phyloP scores from a whole-genome alignment of 2,113 vertebrate species.

The Mirounga angustirostris region DNA sequence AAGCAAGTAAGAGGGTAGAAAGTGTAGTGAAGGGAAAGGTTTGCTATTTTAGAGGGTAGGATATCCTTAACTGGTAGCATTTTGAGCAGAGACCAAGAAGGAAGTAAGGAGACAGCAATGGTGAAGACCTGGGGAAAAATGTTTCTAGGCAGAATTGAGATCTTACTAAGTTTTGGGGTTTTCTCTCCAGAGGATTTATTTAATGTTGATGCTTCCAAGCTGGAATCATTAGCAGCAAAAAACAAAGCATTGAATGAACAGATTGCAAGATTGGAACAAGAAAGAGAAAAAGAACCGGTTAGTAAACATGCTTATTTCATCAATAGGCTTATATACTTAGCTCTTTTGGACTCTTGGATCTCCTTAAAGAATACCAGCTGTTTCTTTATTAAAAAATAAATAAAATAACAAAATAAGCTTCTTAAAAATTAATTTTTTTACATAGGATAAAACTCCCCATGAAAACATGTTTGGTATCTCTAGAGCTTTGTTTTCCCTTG shows the following conservation, averaged over 20 bases:
- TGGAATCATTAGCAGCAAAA: conserved; percentile 90
- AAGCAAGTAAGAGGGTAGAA: neutral
- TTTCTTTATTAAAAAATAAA: neutral
- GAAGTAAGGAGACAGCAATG: neutral
- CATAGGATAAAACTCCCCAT: neutral
- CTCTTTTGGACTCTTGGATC: neutral
- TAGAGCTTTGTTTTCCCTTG: conserved; percentile 71
- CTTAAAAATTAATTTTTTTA: conserved; percentile 32
- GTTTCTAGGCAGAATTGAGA: neutral
- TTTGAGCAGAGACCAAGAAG: neutral
- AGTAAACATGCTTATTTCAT: conserved; percentile 77
- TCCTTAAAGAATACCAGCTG: neutral
- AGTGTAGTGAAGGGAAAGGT: neutral
- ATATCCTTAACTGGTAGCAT: neutral
- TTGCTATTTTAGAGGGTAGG: neutral
- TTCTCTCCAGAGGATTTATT: conserved; percentile 92
- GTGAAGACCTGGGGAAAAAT: neutral
- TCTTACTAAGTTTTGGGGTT: neutral
- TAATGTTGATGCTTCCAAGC: conserved; percentile 91
- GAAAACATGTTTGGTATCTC: conserved; percentile 63
- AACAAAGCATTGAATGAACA: conserved; percentile 91
- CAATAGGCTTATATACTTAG: neutral
- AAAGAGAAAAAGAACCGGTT: conserved; percentile 93
- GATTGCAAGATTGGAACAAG: conserved; percentile 93
- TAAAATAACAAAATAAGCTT: neutral